Percentiles rank a stretch among this genome's conserved stretches.
Conservation (phyloP, 1,140 invertebrate genomes). For the Acarapis woodi region DNA sequence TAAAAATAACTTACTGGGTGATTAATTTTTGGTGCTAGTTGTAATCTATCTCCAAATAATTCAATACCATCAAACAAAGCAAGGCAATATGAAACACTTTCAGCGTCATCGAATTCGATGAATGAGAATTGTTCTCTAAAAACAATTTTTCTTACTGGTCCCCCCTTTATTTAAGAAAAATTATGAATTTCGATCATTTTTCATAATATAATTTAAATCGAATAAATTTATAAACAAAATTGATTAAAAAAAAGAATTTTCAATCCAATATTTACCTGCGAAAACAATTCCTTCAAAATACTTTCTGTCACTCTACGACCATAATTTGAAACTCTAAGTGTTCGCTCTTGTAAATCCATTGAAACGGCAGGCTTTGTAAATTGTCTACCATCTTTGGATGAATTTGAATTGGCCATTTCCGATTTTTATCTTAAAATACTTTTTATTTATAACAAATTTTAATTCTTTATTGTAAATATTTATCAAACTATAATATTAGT, state of each 20-base stretch:
- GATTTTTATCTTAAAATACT: no score
- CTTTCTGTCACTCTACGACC: background rate
- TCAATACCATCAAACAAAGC: conserved; percentile 5
- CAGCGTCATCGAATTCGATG: conserved; percentile 6
- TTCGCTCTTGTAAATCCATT: conserved; percentile 4
- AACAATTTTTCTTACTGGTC: conserved; percentile 7
- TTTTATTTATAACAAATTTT: no score
- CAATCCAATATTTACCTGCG: background rate
- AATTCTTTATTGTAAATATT: no score
- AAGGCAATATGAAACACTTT: conserved; percentile 2
- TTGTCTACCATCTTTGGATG: no score
- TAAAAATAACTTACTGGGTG: background rate
- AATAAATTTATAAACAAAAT: background rate
- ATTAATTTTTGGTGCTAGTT: conserved; percentile 1
- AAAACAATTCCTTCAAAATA: conserved; percentile 3
- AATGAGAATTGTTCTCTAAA: conserved; percentile 4
- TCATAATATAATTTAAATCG: no score
- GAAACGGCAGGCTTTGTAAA: background rate
- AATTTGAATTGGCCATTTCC: no score
- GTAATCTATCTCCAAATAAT: background rate
- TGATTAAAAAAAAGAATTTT: background rate
- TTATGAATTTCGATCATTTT: no score
- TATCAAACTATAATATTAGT: no score
- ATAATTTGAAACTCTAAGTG: conserved; percentile 1
- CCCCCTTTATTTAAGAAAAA: background rate